A percentile compares a stretch with the other conserved stretches of the same genome.
These are phyloP conservation scores for Psococerastis gibbosa DNA, from an alignment of 2,888 invertebrate species.

Conservation along the genomic window DNA sequence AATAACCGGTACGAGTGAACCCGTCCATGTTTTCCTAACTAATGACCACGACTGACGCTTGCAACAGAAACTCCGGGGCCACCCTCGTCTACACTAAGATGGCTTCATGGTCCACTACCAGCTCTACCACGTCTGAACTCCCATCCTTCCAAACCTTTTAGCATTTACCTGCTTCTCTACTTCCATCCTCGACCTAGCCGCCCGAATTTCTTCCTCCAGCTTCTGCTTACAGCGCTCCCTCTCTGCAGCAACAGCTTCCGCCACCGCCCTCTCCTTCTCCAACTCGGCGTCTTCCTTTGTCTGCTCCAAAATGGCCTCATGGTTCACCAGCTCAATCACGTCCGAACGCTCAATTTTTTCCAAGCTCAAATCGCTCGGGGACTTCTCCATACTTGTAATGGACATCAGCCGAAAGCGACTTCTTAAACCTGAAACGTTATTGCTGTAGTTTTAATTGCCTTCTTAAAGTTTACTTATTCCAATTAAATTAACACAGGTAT, in stretches of 20 bases:
- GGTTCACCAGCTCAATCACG: constrained; percentile 39
- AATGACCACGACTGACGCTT: too few species aligned
- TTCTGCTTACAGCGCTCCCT: constrained; percentile 30
- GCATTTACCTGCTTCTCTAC: constrained; percentile 32
- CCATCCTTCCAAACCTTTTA: constrained; percentile 6
- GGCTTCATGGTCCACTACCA: too few species aligned
- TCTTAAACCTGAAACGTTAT: too few species aligned
- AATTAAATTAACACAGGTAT: too few species aligned
- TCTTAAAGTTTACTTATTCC: too few species aligned
- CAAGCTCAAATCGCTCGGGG: constrained; percentile 56
- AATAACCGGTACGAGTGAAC: too few species aligned
- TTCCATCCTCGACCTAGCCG: constrained; percentile 30
- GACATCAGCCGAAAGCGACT: constrained; percentile 41
- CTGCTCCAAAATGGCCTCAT: constrained; percentile 46
- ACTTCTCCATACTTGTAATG: constrained; percentile 48
- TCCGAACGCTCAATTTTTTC: constrained; percentile 54
- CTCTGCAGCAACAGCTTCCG: constrained; percentile 34
- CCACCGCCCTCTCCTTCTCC: constrained; percentile 35
- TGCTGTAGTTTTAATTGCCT: too few species aligned
- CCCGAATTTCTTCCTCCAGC: constrained; percentile 27
- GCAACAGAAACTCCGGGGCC: too few species aligned
- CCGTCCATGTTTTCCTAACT: too few species aligned
- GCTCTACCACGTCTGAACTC: too few species aligned
- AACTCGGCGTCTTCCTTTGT: constrained; percentile 43
- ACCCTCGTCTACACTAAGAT: too few species aligned